Conservation (phyloP, 2,888 invertebrate genomes). For the Zaprionus lineosus region DNA sequence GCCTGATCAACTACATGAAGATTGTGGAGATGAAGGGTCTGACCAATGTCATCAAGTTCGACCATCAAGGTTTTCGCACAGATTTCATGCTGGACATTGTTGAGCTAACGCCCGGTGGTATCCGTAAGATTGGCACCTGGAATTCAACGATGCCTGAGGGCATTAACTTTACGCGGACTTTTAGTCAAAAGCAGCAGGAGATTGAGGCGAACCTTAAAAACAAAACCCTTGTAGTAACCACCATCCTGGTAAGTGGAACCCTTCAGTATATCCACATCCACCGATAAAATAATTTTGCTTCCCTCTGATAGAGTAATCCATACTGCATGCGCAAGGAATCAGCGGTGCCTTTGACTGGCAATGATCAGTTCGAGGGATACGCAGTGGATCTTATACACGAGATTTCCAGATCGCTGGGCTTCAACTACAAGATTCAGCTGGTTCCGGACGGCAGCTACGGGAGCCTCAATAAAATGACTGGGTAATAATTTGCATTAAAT, state of each 20-base stretch:
- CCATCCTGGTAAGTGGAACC: conserved; percentile 89
- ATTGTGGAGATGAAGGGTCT: conserved; percentile 97
- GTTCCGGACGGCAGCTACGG: conserved; percentile 94
- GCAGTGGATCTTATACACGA: conserved; percentile 96
- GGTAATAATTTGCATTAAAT: conserved; percentile 52
- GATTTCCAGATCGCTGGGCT: conserved; percentile 93
- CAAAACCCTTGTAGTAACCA: conserved; percentile 95
- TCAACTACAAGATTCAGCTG: conserved; percentile 93
- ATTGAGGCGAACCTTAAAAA: conserved; percentile 95
- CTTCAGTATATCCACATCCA: no score
- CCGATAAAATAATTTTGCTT: not conserved
- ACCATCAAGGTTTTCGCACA: conserved; percentile 95
- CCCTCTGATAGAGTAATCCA: conserved; percentile 90
- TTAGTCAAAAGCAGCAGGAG: conserved; percentile 92
- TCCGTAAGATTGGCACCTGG: conserved; percentile 94
- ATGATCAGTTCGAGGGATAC: conserved; percentile 97
- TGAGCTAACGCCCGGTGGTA: conserved; percentile 92
- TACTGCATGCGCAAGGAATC: conserved; percentile 97
- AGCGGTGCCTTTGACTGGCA: conserved; percentile 91
- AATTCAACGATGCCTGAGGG: conserved; percentile 90
- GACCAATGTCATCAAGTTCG: conserved; percentile 96
- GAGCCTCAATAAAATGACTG: conserved; percentile 89
- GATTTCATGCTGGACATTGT: conserved; percentile 96
- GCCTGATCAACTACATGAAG: conserved; percentile 98
- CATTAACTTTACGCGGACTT: conserved; percentile 93